Evolutionary conservation across 2,888 invertebrate genomes (phyloP).

Genomic region (Adineta ricciae): DNA sequence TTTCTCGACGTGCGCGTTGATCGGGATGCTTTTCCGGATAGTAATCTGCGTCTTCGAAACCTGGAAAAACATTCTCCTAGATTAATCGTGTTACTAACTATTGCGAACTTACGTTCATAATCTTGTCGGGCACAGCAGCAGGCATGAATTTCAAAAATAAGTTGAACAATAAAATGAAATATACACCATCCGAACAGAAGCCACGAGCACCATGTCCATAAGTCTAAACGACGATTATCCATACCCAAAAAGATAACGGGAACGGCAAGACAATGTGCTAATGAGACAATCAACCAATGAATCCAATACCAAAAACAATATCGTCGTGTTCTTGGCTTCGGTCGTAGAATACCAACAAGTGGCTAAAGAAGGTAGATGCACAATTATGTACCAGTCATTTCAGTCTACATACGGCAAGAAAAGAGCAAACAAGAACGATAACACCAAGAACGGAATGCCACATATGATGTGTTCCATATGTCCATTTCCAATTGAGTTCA

Average conservation of each 20-base stretch:
- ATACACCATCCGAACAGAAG: slow-evolving; percentile 76
- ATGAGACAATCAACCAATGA: slow-evolving; percentile 31
- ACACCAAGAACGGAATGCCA: slow-evolving; percentile 33
- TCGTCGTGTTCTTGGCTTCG: slow-evolving; percentile 13
- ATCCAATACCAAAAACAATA: slow-evolving; percentile 30
- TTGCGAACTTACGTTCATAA: slow-evolving; percentile 26
- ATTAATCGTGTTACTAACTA: neutral
- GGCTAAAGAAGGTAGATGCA: slow-evolving; percentile 23
- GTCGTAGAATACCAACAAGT: slow-evolving; percentile 27
- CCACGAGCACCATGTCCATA: slow-evolving; percentile 76
- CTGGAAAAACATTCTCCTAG: neutral
- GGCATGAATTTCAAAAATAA: slow-evolving; percentile 57
- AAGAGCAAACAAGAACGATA: slow-evolving; percentile 28
- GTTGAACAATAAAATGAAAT: slow-evolving; percentile 75
- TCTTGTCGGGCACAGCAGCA: slow-evolving; percentile 36
- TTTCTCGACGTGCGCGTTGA: neutral
- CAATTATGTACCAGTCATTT: too few relatives aligned
- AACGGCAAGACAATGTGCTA: slow-evolving; percentile 56
- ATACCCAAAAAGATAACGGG: slow-evolving; percentile 85
- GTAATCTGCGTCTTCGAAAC: slow-evolving; percentile 3
- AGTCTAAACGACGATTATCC: slow-evolving; percentile 69
- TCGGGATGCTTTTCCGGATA: neutral
- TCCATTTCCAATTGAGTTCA: slow-evolving; percentile 33
- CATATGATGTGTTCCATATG: slow-evolving; percentile 18
- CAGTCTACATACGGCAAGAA: slow-evolving; percentile 27